Evolutionary conservation across 2,113 vertebrate genomes (phyloP).

Genomic region (Melanerpes formicivorus): DNA sequence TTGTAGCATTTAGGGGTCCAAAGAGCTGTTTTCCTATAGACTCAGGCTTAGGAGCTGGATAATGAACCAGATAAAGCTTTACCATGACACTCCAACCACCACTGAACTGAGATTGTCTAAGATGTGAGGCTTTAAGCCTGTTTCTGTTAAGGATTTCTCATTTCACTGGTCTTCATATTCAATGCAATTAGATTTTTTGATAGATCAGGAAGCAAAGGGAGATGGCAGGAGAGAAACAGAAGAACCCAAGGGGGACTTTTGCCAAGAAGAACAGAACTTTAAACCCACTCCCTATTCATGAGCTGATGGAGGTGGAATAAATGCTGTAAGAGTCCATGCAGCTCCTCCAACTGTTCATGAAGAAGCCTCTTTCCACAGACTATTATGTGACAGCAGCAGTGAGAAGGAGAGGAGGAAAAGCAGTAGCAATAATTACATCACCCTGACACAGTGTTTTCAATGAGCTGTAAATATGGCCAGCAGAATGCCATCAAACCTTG

Average conservation of each 20-base stretch:
- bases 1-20: background rate
- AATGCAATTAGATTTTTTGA: background rate
- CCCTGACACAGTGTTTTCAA: background rate
- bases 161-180: background rate
- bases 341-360: background rate
- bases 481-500: background rate
- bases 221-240: background rate
- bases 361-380: background rate
- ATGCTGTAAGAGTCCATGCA: background rate
- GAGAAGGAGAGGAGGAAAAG: background rate
- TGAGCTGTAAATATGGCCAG: background rate
- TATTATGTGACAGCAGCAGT: background rate
- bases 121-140: background rate
- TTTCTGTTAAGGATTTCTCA: background rate
- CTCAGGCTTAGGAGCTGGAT: background rate
- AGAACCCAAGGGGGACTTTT: background rate
- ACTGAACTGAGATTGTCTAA: background rate
- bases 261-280: background rate
- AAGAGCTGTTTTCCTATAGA: background rate
- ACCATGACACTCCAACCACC: background rate
- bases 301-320: background rate
- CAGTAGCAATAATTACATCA: background rate
- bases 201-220: fast-evolving
- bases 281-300: background rate
- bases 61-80: background rate